Conservation (phyloP, 92 coral and sea anemone species). For the Paramuricea clavata region DNA sequence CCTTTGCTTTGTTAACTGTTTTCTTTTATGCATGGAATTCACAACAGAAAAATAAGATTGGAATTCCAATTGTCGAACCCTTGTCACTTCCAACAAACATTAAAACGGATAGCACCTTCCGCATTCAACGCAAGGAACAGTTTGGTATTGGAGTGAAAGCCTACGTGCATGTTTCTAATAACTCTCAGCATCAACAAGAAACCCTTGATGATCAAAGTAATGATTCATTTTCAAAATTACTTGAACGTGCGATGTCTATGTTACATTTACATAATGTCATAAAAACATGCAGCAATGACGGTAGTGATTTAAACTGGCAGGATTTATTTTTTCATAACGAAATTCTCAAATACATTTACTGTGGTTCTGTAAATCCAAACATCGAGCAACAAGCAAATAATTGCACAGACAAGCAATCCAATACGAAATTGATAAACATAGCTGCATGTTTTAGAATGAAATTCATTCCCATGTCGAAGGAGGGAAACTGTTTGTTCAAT, state of each 20-base stretch:
- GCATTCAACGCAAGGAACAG: background rate
- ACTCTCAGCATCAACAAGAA: slow-evolving; percentile 5
- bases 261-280: slow-evolving; percentile 8
- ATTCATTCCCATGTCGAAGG: slow-evolving; percentile 48
- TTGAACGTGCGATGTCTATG: slow-evolving; percentile 42
- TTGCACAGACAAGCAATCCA: too few relatives aligned
- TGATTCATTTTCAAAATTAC: background rate
- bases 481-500: slow-evolving; percentile 53
- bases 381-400: too few relatives aligned
- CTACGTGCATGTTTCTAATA: background rate
- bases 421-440: background rate
- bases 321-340: slow-evolving; percentile 37
- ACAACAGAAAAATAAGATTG: slow-evolving; percentile 51
- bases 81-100: background rate
- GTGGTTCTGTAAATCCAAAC: background rate
- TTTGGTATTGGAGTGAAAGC: slow-evolving; percentile 24
- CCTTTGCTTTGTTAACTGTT: slow-evolving; percentile 61
- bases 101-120: background rate
- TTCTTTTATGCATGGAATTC: slow-evolving; percentile 72
- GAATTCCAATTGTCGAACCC: slow-evolving; percentile 53
- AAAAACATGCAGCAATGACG: slow-evolving; percentile 20
- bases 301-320: slow-evolving; percentile 19
- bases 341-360: slow-evolving; percentile 24
- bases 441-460: slow-evolving; percentile 33
- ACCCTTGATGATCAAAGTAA: background rate